A percentile compares a stretch with the other conserved stretches of the same genome.
These are phyloP conservation scores for Hafferia zeledoni DNA, from an alignment of 2,797 vertebrate genomes.

Conservation along the genomic window DNA sequence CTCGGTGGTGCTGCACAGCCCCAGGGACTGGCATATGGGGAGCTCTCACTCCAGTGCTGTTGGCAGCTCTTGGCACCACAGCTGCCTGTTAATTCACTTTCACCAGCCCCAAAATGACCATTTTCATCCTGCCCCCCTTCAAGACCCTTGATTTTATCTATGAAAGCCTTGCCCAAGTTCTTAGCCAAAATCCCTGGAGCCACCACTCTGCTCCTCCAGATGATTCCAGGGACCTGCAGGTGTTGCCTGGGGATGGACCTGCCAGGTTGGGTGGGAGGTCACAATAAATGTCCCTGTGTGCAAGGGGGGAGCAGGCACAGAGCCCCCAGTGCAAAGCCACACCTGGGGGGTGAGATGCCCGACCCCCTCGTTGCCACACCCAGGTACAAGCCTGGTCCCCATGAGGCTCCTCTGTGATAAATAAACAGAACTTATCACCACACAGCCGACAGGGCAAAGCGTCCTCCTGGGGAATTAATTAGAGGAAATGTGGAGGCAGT, in stretches of 20 bases:
- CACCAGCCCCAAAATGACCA: rapidly evolving
- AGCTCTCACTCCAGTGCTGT: rapidly evolving
- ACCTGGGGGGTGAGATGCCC: rapidly evolving
- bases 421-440: rapidly evolving
- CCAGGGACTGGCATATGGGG: rapidly evolving
- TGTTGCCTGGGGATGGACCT: rapidly evolving
- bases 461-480: background rate
- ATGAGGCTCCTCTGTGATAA: rapidly evolving
- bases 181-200: rapidly evolving
- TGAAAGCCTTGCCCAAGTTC: background rate
- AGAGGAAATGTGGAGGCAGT: background rate
- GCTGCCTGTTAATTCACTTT: background rate
- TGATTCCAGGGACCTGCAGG: rapidly evolving
- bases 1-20: rapidly evolving
- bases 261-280: rapidly evolving
- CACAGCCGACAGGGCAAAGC: rapidly evolving
- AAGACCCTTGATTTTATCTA: background rate
- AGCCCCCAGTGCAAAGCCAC: rapidly evolving
- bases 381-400: rapidly evolving
- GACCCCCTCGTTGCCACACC: rapidly evolving
- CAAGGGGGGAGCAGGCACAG: rapidly evolving
- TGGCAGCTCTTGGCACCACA: background rate
- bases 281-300: rapidly evolving
- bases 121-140: background rate
- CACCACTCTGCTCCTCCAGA: rapidly evolving